Base-by-base conservation (phyloP, 2,888 invertebrate genomes). In the Bombylius major region DNA sequence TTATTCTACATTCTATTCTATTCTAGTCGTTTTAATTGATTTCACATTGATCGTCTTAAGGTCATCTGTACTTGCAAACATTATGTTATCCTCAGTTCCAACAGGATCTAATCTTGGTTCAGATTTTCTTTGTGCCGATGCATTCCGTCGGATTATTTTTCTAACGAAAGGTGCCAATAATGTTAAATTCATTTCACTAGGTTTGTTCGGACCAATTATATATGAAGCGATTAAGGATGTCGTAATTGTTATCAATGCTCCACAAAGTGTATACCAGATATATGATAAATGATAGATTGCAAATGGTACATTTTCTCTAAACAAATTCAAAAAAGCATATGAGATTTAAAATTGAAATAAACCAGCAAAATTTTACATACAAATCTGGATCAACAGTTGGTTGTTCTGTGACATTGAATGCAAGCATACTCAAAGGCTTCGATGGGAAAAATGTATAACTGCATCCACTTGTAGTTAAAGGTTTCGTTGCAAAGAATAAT, bases 201-300 rank as follows among this genome's bases (percentile, higher is more conserved):
- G 73, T 60, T 80, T 76, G 60, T 78, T 73, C 0, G 79, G 76
- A 36, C 75, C 75, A 1, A 79, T 74, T 31, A 76, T 61, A 14
- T 78, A 71, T 59, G 81, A 83, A 1, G 76, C 76, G 1, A 78
- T 53, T 13, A 80, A 64, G 3, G 78, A 79, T 9, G 83, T 75
- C 7, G 75, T 63, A 58, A 82, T 78, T 8, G 83, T 79, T 1
- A 83, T 75, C 12, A 76, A 44, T 6, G 78, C 75, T 1, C 84
- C 84, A 11, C 81, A 69, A 12, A 84, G 68, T 0, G 87, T 87
- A 64, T 88, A 88, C 84, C 86, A 89, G 67, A 89, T 77, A 71
- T 88, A 89, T 1, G 88, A 88, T 9, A 89, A 78, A 48, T 85
- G 83, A 60, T 86, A 83, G 33, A 88, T 69, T 56, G 67, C 65